phyloP scores from a whole-genome alignment of 2,888 invertebrate species.

The Trichacis sp. region DNA sequence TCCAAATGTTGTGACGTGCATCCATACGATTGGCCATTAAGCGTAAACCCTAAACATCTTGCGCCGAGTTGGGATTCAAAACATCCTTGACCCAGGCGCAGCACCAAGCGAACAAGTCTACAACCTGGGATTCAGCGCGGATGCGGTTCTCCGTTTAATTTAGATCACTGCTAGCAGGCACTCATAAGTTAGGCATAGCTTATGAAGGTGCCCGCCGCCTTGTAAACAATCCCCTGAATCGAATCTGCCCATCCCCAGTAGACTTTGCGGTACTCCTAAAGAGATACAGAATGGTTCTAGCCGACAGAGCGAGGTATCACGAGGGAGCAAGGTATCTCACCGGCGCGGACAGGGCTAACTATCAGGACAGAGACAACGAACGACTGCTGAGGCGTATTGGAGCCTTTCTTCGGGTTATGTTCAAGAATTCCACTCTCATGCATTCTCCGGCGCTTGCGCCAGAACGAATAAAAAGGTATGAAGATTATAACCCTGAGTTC shows the following conservation, averaged over 20 bases:
- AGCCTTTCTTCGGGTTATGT: not conserved
- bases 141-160: too few relatives aligned
- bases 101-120: too few relatives aligned
- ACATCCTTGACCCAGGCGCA: too few relatives aligned
- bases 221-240: not conserved
- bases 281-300: not conserved
- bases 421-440: not conserved
- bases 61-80: too few relatives aligned
- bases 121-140: too few relatives aligned
- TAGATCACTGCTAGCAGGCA: not conserved
- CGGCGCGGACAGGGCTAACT: not conserved
- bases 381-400: not conserved
- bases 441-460: not conserved
- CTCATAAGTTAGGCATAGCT: not conserved
- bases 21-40: too few relatives aligned
- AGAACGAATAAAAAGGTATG: not conserved
- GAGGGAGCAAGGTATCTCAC: not conserved
- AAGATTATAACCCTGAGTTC: too few relatives aligned
- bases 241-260: not conserved
- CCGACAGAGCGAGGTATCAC: not conserved
- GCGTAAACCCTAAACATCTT: too few relatives aligned
- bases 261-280: not conserved
- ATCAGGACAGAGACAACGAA: not conserved
- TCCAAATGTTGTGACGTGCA: too few relatives aligned
- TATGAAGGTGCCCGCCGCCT: not conserved